Base-by-base conservation (phyloP, 1,140 invertebrate species). In the Manduca sexta region DNA sequence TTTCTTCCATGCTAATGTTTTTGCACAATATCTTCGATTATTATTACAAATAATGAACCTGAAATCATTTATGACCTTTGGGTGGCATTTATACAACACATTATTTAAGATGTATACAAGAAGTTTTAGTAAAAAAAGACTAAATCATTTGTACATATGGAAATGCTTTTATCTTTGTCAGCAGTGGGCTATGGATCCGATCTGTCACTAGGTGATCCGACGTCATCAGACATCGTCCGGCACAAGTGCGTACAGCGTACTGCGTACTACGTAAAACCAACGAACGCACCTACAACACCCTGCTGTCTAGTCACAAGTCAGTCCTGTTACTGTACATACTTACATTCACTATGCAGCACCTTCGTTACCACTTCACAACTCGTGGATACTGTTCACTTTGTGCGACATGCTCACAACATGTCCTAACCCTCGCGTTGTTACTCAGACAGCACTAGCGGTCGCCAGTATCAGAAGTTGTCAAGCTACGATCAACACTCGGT, bases 271-370 rank as follows among this genome's bases (percentile, higher is more conserved):
- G 61, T 45, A 61, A 64, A 58, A 46, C 52, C 49, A 56, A 54
- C 52, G 55, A 51, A 60, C 49, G 11, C 17, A 40, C 3, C 17
- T n/a, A n/a, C 17, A 49, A 51, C 42, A 60, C 60, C 59, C 52
- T 56, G 52, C 56, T 49, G 4, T 46, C 46, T 52, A 64, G 74
- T 67, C 66, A 69, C 69, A 70, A 77, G 64, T 75, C 66, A 61
- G 57, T 53, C 61, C 43, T 56, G 44, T 43, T 51, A 41, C 58
- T 61, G 47, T 63, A 64, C 59, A 61, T 54, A 49, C 56, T 56
- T 64, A 73, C 55, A 59, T 64, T 69, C 64, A 68, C 70, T 70
- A 66, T 49, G 60, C 69, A 78, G 77, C 77, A 81, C 77, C 76
- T 69, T 75, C 66, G 61, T 47, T 66, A 68, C 61, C 49, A 70